phyloP scores from a whole-genome alignment of 2,113 vertebrate species.

The Bambusicola thoracicus region DNA sequence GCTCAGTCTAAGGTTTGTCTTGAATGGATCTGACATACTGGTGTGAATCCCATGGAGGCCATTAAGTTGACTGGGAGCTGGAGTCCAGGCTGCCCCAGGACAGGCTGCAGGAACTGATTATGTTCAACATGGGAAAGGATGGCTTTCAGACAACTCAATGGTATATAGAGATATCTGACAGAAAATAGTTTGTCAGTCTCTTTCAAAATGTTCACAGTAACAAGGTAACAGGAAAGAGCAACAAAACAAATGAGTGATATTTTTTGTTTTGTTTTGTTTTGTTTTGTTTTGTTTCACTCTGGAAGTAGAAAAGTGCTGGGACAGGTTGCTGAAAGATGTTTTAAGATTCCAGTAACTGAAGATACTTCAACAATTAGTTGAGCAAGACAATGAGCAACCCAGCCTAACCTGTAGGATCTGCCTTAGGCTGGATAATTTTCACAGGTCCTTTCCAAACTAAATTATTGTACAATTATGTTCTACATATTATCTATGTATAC shows the following conservation, averaged over 20 bases:
- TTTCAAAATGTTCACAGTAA: background rate
- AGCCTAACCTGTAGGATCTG: background rate
- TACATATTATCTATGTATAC: background rate
- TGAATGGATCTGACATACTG: background rate
- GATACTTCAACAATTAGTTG: background rate
- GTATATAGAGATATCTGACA: accelerated
- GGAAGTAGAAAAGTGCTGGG: background rate
- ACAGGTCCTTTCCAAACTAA: background rate
- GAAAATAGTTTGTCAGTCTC: background rate
- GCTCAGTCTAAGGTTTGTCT: background rate
- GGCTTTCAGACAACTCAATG: accelerated
- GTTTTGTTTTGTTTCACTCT: background rate
- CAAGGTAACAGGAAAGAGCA: background rate
- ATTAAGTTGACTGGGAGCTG: background rate
- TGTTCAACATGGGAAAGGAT: background rate
- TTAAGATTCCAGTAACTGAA: background rate
- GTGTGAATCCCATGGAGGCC: accelerated
- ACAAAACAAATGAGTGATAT: background rate
- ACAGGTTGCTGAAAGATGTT: background rate
- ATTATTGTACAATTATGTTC: background rate
- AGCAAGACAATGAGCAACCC: background rate
- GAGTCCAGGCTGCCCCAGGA: background rate
- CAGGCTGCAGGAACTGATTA: background rate
- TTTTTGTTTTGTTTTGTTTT: too few relatives aligned
- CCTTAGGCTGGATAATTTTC: background rate